Conservation (phyloP, 1,140 invertebrate genomes). For the Lepidurus apus region DNA sequence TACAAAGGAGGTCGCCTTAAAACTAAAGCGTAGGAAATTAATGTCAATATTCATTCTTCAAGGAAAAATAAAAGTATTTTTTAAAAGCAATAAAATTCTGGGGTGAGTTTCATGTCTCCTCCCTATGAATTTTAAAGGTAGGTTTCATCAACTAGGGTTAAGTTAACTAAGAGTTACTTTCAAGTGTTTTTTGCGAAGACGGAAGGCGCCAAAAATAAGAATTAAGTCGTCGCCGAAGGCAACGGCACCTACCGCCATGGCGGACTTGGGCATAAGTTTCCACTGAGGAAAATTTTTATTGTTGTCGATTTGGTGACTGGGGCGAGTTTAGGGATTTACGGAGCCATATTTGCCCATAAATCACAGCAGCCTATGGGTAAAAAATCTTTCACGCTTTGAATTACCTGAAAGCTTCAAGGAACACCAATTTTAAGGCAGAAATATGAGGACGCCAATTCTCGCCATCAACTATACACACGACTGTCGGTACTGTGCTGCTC, state of each 20-base stretch:
- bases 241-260: slow-evolving; percentile 17
- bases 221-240: background rate
- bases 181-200: background rate
- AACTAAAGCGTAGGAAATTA: no score
- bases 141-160: background rate
- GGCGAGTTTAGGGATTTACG: background rate
- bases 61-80: no score
- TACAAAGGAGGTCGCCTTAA: no score
- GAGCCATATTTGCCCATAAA: background rate
- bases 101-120: no score
- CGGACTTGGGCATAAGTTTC: background rate
- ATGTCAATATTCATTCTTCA: no score
- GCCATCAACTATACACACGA: slow-evolving; percentile 14
- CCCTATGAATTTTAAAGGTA: background rate
- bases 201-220: slow-evolving; percentile 18
- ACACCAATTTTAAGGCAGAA: slow-evolving; percentile 15
- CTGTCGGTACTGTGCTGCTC: background rate
- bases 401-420: slow-evolving; percentile 1
- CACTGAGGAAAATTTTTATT: background rate
- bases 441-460: slow-evolving; percentile 2
- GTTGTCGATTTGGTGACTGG: background rate
- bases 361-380: background rate
- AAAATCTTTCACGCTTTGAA: background rate
- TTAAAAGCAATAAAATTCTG: no score
- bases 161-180: background rate